Base-by-base conservation (phyloP, 2,113 vertebrate genomes). In the Larimichthys crocea region DNA sequence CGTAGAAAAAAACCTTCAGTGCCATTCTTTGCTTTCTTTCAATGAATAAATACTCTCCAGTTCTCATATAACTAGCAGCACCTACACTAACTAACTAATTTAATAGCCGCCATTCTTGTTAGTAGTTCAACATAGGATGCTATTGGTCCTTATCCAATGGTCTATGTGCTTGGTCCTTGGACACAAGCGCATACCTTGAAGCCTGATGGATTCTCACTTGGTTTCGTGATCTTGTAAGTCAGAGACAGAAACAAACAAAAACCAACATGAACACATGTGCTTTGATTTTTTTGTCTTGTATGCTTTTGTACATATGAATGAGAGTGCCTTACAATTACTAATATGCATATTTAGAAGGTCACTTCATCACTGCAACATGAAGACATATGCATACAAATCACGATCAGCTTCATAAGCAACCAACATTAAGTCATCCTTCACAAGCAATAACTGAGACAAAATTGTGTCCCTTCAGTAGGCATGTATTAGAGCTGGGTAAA, bases 241-340 rank as follows among this genome's bases (percentile, higher is more conserved):
- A 31, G 24, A 57, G 57, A 22, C 17, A 67, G 64, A 74, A 44
- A 44, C 35, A 29, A 53, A 52, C 29, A 57, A 76, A 65, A 68
- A 11, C 15, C 55, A 73, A 24, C 2, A 53, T 70, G 44, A 66
- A 74, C 2, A 29, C 42, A 26, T 62, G 44, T 46, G 52, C 44
- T 80, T 52, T 85, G 46, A 24, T 68, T 80, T 46, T 9, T 70
- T 72, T 55, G 8, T 69, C 11, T 61, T 52, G 26, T 26, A 46
- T 53, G 3, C 73, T 65, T 59, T 11, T 3, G 26, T 57, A 57
- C 46, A 6, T 46, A 1, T 44, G 8, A 8, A 44, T 4, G 3
- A 59, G 15, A 50, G 26, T 50, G 44, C 40, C n/a, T 57, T 20
- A 76, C 53, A 26, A 10, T 75, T 35, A 31, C n/a, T 52, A 14